Evolutionary conservation across 2,888 invertebrate genomes (phyloP), one percentile per base, ranked within the genome.

Genomic region (Agonum fuliginosum): DNA sequence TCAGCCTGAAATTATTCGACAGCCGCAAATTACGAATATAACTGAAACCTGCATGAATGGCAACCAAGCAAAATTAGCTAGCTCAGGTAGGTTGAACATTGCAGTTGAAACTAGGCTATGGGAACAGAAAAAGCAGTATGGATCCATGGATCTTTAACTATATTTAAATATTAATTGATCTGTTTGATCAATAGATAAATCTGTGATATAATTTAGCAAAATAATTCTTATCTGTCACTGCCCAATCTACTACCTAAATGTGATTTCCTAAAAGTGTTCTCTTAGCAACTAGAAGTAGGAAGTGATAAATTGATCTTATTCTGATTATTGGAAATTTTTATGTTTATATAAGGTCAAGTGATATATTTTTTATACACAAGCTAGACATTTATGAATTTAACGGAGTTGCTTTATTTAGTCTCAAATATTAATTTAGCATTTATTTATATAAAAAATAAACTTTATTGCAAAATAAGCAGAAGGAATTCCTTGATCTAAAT

Each of bases 71-170:
- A 80, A 79, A 46, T 41, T 81, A n/a, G 77, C 78, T 27, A 80
- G 78, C 74, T 73, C 81, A 83, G 83, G 83, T 83, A 83, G 82
- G 83, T 80, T 83, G 73, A 41, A 41, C 54, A 58, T 46, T 10
- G 58, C 30, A 1, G 12, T 20, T 30, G 62, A 62, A 10, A 30
- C 34, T 1, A 12, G 12, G 27, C 27, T 77, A 43, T 77, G 77
- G 77, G 30, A 70, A 30, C 41, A 77, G 27, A 54, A 70, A 27
- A 69, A 70, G 43, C 77, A 70, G 10, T 77, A 77, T 41, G 70
- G 70, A 54, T 70, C 77, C 4, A 69, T 77, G 69, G 58, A 69
- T 20, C 62, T 74, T 14, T 74, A 41, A 17, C 20, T 34, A 5
- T 67, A n/a, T 37, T 67, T 19, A 30, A 20, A n/a, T 71, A 14